phyloP scores from a whole-genome alignment of 1,140 invertebrate species.

The Drosophila burlai region DNA sequence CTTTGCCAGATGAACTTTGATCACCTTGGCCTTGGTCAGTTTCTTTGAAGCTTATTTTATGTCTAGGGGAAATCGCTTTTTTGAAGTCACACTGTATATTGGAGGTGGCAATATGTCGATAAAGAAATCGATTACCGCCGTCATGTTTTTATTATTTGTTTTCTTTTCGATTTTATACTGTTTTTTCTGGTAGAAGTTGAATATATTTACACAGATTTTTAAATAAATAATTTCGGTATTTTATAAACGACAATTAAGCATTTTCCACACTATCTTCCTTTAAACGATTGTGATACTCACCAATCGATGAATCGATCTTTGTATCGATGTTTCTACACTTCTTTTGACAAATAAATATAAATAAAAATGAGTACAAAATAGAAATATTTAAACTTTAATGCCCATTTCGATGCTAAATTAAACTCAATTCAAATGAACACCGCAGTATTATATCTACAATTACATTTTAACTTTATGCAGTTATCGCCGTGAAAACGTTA shows the following conservation, averaged over 20 bases:
- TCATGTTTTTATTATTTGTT: too few relatives aligned
- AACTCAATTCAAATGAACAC: background rate
- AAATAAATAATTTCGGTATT: background rate
- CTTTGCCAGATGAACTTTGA: slow-evolving; percentile 50
- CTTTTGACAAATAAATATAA: background rate
- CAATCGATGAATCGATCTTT: background rate
- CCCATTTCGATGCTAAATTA: background rate
- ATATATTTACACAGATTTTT: too few relatives aligned
- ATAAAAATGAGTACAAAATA: background rate
- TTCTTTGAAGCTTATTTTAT: slow-evolving; percentile 15
- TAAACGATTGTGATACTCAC: background rate
- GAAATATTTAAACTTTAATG: background rate
- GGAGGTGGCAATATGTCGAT: background rate
- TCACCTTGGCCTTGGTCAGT: slow-evolving; percentile 41
- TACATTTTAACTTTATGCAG: background rate
- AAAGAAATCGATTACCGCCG: background rate
- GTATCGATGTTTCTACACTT: background rate
- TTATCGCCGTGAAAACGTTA: slow-evolving; percentile 4
- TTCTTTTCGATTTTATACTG: background rate
- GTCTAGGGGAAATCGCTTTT: background rate
- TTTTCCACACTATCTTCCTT: background rate
- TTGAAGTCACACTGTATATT: background rate
- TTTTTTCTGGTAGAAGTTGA: background rate
- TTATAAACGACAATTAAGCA: too few relatives aligned
- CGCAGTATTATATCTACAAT: background rate